Conservation (phyloP, 2,888 invertebrate genomes). For the Lampropteryx suffumata region DNA sequence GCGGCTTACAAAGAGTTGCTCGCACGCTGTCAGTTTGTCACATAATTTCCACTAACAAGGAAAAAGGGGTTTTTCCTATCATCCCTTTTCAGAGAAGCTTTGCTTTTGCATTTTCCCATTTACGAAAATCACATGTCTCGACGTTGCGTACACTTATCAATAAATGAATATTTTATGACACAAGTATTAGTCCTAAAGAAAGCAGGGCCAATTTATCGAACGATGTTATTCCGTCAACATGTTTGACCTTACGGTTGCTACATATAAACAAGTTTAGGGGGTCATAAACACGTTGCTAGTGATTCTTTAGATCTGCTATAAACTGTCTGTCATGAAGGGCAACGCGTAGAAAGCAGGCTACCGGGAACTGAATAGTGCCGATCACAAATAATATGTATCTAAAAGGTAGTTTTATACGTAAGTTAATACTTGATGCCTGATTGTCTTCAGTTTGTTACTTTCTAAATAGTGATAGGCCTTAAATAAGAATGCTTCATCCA, state of each 20-base stretch:
- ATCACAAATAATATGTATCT: neutral
- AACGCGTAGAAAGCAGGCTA: neutral
- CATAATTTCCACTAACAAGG: conserved; percentile 9
- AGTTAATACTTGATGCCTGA: no score
- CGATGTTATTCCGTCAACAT: conserved; percentile 30
- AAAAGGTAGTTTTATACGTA: no score
- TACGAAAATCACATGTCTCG: conserved; percentile 11
- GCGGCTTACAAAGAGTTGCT: conserved; percentile 7
- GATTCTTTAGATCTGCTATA: conserved; percentile 27
- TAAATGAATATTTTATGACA: conserved; percentile 15
- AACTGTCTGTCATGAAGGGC: conserved; percentile 30
- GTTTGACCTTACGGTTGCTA: conserved; percentile 23
- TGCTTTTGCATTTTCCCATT: conserved; percentile 14
- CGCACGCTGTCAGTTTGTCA: conserved; percentile 10
- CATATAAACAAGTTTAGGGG: conserved; percentile 35
- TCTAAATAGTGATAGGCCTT: no score
- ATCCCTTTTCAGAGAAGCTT: conserved; percentile 1
- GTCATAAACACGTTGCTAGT: conserved; percentile 27
- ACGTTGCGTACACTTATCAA: conserved; percentile 8
- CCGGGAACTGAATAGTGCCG: neutral
- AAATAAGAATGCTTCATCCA: no score
- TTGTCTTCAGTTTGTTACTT: no score
- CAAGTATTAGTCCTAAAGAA: conserved; percentile 8
- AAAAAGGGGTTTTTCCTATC: conserved; percentile 11
- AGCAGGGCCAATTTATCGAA: conserved; percentile 17